These are phyloP conservation scores for Eleginops maclovinus DNA, from an alignment of 2,113 vertebrate genomes.

Conservation along the genomic window DNA sequence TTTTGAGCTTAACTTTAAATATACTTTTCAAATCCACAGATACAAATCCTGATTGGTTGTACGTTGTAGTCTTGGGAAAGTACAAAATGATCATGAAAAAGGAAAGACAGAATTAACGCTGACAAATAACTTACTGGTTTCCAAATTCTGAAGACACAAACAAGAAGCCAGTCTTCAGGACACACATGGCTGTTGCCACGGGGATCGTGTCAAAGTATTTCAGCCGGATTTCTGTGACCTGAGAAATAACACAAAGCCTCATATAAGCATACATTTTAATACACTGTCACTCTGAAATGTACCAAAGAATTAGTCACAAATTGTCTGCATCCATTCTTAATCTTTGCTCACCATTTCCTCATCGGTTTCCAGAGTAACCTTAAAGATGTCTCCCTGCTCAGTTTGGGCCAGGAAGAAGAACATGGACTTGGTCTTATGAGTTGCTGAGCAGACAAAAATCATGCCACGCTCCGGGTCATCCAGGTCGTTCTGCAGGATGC, in stretches of 20 bases:
- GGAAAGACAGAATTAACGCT: no score
- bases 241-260: conserved; percentile 28
- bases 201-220: conserved; percentile 99
- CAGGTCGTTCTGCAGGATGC: conserved; percentile 90
- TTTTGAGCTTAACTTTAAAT: neutral
- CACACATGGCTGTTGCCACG: conserved; percentile 97
- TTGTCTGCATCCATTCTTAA: neutral
- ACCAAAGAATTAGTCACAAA: neutral
- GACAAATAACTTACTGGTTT: conserved; percentile 90
- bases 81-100: neutral
- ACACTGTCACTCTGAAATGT: neutral
- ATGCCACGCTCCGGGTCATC: conserved; percentile 98
- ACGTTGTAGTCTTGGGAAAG: neutral
- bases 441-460: conserved; percentile 99
- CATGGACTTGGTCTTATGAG: conserved; percentile 99
- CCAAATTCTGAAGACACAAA: conserved; percentile 98
- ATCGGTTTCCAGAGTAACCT: conserved; percentile 97
- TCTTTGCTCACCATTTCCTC: conserved; percentile 94
- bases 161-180: conserved; percentile 97
- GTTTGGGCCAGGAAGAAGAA: conserved; percentile 99
- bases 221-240: conserved; percentile 98
- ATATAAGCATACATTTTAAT: neutral
- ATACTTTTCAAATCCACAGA: neutral
- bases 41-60: neutral
- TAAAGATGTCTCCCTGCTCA: conserved; percentile 99